Base-by-base conservation (phyloP, 2,797 vertebrate genomes). In the Mionectes olivaceus region DNA sequence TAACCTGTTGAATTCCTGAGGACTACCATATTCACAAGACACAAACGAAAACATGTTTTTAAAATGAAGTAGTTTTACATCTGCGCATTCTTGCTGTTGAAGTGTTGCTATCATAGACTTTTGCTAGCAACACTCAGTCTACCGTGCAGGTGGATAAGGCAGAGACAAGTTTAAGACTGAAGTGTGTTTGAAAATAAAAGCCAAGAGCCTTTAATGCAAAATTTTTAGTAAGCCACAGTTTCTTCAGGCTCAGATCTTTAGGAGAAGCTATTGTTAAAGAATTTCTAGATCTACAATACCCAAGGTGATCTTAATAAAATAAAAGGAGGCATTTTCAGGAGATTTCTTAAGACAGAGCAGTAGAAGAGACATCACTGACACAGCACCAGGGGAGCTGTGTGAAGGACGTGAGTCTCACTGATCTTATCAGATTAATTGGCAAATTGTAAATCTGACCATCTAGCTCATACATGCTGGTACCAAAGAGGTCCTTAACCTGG, bases 381-480 rank as follows among this genome's bases (percentile, higher is more conserved):
- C 5, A 94, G 80, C 71, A 7, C 67, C 30, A 33, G 87, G 83
- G 67, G 55, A 93, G 50, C 89, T 86, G 49, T 70, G 70, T 88
- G 87, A 95, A 95, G 79, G 91, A 83, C 8, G 5, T 80, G 88
- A 80, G 65, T 79, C 82, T 90, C 43, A 84, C 47, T 27, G 27
- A 95, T 96, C 78, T 87, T 89, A 71, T 44, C 84, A 88, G 68
- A 69, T 84, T 83, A 83, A 96, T 9, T 22, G 27, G 87, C 83
- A 97, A 95, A 97, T 86, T 96, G 80, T 92, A 90, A 80, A 95
- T 87, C 87, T 96, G 93, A 90, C 83, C 90, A 95, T 94, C 90
- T 94, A 92, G 89, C 70, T 96, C 87, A 83, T 75, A 84, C 57
- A 67, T 75, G 81, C 86, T 94, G 89, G 91, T 79, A 97, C 71